phyloP scores from a whole-genome alignment of 2,113 vertebrate genomes.

The Varanus salvator region DNA sequence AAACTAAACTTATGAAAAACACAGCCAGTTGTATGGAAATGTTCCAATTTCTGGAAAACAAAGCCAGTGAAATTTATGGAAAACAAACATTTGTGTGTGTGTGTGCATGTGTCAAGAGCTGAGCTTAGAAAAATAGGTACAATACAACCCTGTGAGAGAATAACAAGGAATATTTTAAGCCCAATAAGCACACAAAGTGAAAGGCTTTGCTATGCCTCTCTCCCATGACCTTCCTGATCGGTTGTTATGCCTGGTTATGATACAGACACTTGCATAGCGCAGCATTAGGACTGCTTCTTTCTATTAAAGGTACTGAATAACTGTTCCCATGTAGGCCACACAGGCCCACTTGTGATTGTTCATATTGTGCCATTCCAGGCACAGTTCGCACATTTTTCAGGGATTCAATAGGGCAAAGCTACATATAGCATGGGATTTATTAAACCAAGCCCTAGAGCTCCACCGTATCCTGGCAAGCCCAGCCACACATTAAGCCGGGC shows the following conservation, averaged over 20 bases:
- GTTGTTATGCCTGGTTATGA: too few relatives aligned
- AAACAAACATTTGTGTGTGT: background rate
- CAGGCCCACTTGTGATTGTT: too few relatives aligned
- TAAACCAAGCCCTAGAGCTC: background rate
- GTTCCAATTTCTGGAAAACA: background rate
- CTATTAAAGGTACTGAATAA: too few relatives aligned
- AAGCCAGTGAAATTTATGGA: background rate
- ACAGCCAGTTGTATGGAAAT: slow-evolving; percentile 11
- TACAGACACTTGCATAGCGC: too few relatives aligned
- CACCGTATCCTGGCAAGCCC: background rate
- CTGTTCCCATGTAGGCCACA: too few relatives aligned
- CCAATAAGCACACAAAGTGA: too few relatives aligned
- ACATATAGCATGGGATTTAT: background rate
- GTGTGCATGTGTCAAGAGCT: background rate
- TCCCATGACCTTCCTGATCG: too few relatives aligned
- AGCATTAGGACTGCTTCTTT: too few relatives aligned
- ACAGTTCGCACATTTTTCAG: too few relatives aligned
- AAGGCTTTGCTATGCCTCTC: too few relatives aligned
- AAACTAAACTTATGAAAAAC: background rate
- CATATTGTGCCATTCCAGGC: too few relatives aligned
- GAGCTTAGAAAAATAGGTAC: background rate
- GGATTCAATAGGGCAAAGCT: background rate
- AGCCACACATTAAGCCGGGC: background rate
- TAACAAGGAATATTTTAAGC: background rate
- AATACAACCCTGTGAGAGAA: background rate